Conservation (phyloP, 2,888 invertebrate genomes). For the Protonemura montana region DNA sequence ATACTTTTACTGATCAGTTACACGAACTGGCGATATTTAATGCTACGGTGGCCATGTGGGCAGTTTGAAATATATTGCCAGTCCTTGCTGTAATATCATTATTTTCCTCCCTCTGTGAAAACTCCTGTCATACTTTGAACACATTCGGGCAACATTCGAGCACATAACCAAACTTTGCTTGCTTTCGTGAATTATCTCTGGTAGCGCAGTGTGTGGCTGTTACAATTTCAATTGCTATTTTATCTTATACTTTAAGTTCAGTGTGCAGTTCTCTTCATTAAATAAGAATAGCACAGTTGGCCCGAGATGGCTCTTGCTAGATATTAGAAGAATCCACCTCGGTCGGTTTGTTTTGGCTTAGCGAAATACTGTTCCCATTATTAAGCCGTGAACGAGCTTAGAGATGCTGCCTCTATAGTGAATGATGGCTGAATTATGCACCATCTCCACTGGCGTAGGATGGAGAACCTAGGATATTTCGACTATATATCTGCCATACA, state of each 20-base stretch:
- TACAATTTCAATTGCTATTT: neutral
- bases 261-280: neutral
- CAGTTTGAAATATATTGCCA: conserved; percentile 9
- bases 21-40: conserved; percentile 28
- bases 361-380: conserved; percentile 33
- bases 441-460: conserved; percentile 33
- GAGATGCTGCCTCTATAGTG: conserved; percentile 39
- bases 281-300: neutral
- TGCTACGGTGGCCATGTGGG: neutral
- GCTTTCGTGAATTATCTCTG: neutral
- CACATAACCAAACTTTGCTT: neutral
- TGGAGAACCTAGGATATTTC: conserved; percentile 40
- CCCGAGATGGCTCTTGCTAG: neutral
- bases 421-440: conserved; percentile 50
- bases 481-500: conserved; percentile 48
- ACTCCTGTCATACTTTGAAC: neutral
- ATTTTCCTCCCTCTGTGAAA: neutral
- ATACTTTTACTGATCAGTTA: conserved; percentile 30
- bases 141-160: neutral
- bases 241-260: neutral
- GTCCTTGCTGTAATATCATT: conserved; percentile 24
- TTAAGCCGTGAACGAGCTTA: conserved; percentile 35
- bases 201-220: neutral
- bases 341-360: conserved; percentile 28
- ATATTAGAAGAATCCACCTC: neutral